These are phyloP conservation scores for Alosa sapidissima DNA, from an alignment of 2,797 vertebrate species.

Conservation along the genomic window DNA sequence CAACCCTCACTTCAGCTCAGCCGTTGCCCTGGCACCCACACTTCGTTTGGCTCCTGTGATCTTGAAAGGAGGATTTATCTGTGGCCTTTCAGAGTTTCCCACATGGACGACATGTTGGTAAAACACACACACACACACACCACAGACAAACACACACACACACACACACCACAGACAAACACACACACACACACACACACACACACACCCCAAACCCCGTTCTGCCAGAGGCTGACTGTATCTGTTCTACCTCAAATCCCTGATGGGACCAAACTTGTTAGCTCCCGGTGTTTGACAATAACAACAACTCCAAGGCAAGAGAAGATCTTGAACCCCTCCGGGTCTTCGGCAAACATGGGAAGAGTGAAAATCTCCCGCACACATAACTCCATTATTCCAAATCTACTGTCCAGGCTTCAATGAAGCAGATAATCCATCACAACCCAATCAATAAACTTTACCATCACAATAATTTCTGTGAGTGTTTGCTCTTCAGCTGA, in stretches of 20 bases:
- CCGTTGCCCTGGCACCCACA: conserved; percentile 33
- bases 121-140: neutral
- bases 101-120: conserved; percentile 32
- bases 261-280: conserved; percentile 54
- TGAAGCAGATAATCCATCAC: conserved; percentile 56
- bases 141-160: no score
- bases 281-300: conserved; percentile 45
- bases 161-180: no score
- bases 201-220: neutral
- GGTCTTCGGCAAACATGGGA: conserved; percentile 33
- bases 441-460: conserved; percentile 54
- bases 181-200: no score
- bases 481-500: conserved; percentile 45
- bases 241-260: conserved; percentile 53
- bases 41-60: conserved; percentile 38
- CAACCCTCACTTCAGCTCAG: conserved; percentile 24
- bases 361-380: conserved; percentile 8
- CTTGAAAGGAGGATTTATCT: conserved; percentile 47
- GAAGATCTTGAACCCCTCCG: conserved; percentile 37
- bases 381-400: conserved; percentile 49
- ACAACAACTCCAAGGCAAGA: conserved; percentile 48
- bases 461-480: conserved; percentile 23
- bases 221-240: conserved; percentile 38
- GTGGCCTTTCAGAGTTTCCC: conserved; percentile 26
- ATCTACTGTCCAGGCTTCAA: conserved; percentile 52